phyloP scores from a whole-genome alignment of 2,797 vertebrate genomes.

The Taeniopygia guttata region DNA sequence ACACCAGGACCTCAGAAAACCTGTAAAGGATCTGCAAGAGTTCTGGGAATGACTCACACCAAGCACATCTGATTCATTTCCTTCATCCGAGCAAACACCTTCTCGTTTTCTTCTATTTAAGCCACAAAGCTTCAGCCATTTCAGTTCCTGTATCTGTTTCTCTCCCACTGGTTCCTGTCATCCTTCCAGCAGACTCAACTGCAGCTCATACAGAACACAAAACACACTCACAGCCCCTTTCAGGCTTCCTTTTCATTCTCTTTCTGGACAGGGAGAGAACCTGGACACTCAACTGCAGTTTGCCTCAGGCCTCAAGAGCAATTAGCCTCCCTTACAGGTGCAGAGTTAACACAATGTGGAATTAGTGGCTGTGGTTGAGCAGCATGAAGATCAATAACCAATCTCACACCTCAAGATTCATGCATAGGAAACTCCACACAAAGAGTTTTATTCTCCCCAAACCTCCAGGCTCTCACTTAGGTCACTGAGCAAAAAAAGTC shows the following conservation, averaged over 20 bases:
- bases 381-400: background rate
- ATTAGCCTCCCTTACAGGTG: background rate
- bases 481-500: background rate
- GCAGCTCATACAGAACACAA: background rate
- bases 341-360: background rate
- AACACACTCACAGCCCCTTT: background rate
- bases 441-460: background rate
- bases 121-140: conserved; percentile 36
- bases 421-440: background rate
- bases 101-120: conserved; percentile 43
- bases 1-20: background rate
- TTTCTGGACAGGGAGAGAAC: background rate
- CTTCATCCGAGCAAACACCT: conserved; percentile 39
- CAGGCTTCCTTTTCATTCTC: background rate
- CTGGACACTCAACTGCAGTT: background rate
- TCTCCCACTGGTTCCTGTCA: conserved; percentile 41
- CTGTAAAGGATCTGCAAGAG: background rate
- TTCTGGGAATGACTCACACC: background rate
- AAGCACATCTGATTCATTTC: conserved; percentile 12
- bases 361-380: background rate
- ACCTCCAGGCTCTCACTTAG: accelerated
- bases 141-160: conserved; percentile 44
- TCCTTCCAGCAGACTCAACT: conserved; percentile 29
- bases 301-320: background rate
- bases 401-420: background rate